Base-by-base conservation (phyloP, 2,888 invertebrate species). In the Limnephilus rhombicus region DNA sequence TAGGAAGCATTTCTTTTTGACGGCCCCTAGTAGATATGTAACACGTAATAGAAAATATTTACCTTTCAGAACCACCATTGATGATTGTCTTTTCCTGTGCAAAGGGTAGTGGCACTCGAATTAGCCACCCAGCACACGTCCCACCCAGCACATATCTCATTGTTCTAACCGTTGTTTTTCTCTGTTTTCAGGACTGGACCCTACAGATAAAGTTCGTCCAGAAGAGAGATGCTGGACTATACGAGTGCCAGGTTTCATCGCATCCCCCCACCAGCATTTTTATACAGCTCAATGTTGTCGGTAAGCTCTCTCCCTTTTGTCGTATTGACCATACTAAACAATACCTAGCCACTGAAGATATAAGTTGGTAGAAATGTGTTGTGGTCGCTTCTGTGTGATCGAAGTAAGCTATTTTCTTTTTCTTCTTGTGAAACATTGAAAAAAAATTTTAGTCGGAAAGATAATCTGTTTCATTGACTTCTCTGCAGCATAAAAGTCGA, bases 221-320 rank as follows among this genome's bases (percentile, higher is more conserved):
- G 95, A 97, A 97, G 94, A 97, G 98, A 94, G 98, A 99, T 95
- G 98, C 98, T 80, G 98, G 98, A 90, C 95, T 98, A 94, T 98
- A 98, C 95, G 98, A 98, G 95, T 98, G 98, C 95, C 98, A 98
- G 96, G 98, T 98, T 92, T 98, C 98, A 53, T 98, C 98, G 87
- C 98, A 98, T 96, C 98, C 98, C 93, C 98, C 98, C 94, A 98
- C 98, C 94, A 98, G 98, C 95, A 98, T 98, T 96, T 98, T 98
- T 95, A 96, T 98, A 94, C 97, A 97, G 94, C 97, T 98, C 94
- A 98, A 98, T 95, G 98, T 98, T 94, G 98, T 98, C 92, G 98
- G 98, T 98, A 96, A 97, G 98, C 97, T 34, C 34, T 89, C 31
- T 41, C 29, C 80, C 24, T 49, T 49, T 89, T 86, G 88, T 80